Evolutionary conservation across 2,888 invertebrate genomes (phyloP), one percentile per base, ranked within the genome.

Genomic region (Alloplasta piceator): DNA sequence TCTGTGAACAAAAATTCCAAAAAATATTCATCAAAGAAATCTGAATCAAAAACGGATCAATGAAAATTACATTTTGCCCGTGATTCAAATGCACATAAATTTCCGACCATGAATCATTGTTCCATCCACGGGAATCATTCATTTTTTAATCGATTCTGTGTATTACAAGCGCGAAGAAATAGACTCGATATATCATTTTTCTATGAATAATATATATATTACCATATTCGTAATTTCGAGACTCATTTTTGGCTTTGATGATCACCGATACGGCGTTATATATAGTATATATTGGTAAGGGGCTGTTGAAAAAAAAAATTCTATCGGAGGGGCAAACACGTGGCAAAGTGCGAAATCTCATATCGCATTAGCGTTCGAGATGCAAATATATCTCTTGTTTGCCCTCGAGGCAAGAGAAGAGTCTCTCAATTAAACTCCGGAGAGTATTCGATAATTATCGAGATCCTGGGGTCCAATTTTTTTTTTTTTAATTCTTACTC

Each of bases 381-480:
- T 75, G 72, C 78, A 82, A 79, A 79, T 84, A 26, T 26, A 68
- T 68, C 12, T 36, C 74, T 3, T 78, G 80, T 14, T 82, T 85
- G 85, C 80, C 85, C 80, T 66, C 83, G 84, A 79, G 81, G 80
- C 76, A 63, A 63, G 66, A 73, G 72, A 68, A 73, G 78, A 73
- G 78, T 76, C 81, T 72, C 85, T 84, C 82, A 84, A 87, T 87
- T 85, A 84, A 84, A 83, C 82, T 80, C 82, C 81, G 78, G 82
- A 84, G 83, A 84, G 83, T 84, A 84, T 84, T 83, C 70, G 84
- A 85, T 86, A 86, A 87, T 86, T 86, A 87, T 86, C 83, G 80
- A 68, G 63, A 73, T 63, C 10, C 72, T 68, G 63, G 43, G 63
- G 72, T 36, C 68, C 80, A 39, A 7, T 14, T 38, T 39, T 56